Evolutionary conservation across 2,888 invertebrate species (phyloP).

Genomic region (Cantharis nigra): DNA sequence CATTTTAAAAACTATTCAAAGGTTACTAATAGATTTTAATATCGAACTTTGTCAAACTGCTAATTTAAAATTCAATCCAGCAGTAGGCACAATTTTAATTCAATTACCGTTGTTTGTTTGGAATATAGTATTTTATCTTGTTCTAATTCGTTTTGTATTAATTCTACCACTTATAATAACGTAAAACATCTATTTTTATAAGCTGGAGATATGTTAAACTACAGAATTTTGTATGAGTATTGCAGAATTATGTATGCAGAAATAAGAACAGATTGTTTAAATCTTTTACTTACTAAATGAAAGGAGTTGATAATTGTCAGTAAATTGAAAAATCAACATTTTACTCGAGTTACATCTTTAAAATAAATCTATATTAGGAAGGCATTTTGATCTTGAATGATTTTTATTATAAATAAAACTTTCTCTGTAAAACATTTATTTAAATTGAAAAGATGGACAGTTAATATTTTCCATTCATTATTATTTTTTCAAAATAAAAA

Average conservation of each 20-base stretch:
- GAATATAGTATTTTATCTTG: background rate
- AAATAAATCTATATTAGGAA: no score
- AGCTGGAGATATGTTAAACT: constrained; percentile 25
- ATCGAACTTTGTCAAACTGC: constrained; percentile 20
- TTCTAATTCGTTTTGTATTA: background rate
- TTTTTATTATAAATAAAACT: no score
- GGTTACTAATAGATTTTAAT: constrained; percentile 18
- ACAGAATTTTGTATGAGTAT: background rate
- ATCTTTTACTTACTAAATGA: background rate
- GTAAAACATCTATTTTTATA: constrained; percentile 12
- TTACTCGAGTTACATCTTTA: no score
- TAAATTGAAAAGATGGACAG: no score
- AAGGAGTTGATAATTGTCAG: no score
- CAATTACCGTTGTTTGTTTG: constrained; percentile 4
- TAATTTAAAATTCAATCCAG: constrained; percentile 16
- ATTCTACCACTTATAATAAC: constrained; percentile 7
- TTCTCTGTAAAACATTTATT: no score
- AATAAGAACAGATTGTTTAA: background rate
- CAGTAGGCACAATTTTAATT: constrained; percentile 32
- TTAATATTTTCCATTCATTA: no score
- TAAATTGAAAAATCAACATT: no score
- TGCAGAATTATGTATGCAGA: background rate
- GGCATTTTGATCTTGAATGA: no score
- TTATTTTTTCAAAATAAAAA: no score
- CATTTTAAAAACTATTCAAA: constrained; percentile 40